Evolutionary conservation across 2,797 vertebrate species (phyloP), one percentile per base, ranked within the genome.

Genomic region (Malacoctenus gilli): DNA sequence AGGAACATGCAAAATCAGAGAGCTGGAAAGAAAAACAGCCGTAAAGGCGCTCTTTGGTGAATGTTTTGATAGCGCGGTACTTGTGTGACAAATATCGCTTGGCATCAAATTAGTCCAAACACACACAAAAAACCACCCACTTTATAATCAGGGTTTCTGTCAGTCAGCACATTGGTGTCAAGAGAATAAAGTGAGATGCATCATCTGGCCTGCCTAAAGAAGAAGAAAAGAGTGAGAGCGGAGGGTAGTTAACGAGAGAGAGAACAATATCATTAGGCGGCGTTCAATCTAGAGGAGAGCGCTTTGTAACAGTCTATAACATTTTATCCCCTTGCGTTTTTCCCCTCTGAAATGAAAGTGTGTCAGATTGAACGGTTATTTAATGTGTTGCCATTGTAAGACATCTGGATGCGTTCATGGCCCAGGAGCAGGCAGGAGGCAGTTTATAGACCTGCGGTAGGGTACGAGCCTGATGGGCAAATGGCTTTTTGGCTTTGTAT

Each of bases 281-380:
- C 31, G 75, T 85, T 87, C 67, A 81, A 66, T 75, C 68, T 75
- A 65, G 75, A 76, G 65, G 68, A 86, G 67, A 66, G 68, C 52
- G 43, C 68, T 85, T 86, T 79, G 81, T 69, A 86, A 80, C 75
- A 89, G 90, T 86, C 86, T 89, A 91, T 89, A 88, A 83, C 85
- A 84, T 89, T 92, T 92, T 91, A 90, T 91, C 75, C 87, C 63
- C 77, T 75, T 67, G 78, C 70, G 72, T 79, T 85, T 83, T 85
- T 67, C 75, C 82, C 72, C 63, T 48, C 80, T 68, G 68, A 87
- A 89, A 89, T 59, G 46, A 89, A 89, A 91, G 82, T 79, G 80
- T 88, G 87, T 90, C 90, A 90, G 80, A 86, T 90, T 91, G 87
- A 90, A 87, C 82, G 78, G 84, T 90, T 90, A 88, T 92, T 92